Evolutionary conservation across 1,140 invertebrate genomes (phyloP), one percentile per base, ranked within the genome.

Genomic region (Hylyphantes graminicola): DNA sequence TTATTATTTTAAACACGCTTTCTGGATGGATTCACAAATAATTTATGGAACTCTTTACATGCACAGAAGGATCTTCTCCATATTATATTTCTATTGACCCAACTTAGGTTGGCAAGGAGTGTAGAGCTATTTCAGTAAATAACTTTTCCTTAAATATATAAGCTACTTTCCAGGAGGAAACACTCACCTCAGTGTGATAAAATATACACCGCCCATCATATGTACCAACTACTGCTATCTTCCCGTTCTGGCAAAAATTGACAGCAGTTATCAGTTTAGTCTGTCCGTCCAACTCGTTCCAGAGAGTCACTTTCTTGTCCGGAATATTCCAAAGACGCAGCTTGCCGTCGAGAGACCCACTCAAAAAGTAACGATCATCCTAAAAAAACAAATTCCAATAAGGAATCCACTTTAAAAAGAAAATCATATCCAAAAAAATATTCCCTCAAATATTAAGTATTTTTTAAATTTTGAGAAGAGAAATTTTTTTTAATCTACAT

Each of bases 171-270:
- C 12, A 3, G 17, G 17, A 61, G 17, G 12, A 12, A 61, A 2
- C 64, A 85, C 88, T 89, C 83, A 92, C 91, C 87, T 99, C 97
- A 11, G 97, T 98, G 51, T 94, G 97, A 90, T 98, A 99, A 91
- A 99, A 99, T 88, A 99, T 97, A 90, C 97, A 99, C 65, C 97
- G 93, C 4, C 98, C 98, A 91, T 99, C 97, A 90, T 99, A 99
- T 0, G 95, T 95, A n/a, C 98, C 98, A 0, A 99, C 96, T 0
- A 99, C 97, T 0, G 97, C 97, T 91, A 98, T 98, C 90, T 98
- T 97, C 11, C 97, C 98, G 91, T 98, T 98, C 89, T 93, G 95
- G 88, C 97, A 98, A 90, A 99, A 99, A 89, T 98, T 98, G 0
- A 97, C 97, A 0, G 98, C 96, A 0, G 98, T 99, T 88, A 99